Evolutionary conservation across 2,888 invertebrate genomes (phyloP).

Genomic region (Anoncus sp.): DNA sequence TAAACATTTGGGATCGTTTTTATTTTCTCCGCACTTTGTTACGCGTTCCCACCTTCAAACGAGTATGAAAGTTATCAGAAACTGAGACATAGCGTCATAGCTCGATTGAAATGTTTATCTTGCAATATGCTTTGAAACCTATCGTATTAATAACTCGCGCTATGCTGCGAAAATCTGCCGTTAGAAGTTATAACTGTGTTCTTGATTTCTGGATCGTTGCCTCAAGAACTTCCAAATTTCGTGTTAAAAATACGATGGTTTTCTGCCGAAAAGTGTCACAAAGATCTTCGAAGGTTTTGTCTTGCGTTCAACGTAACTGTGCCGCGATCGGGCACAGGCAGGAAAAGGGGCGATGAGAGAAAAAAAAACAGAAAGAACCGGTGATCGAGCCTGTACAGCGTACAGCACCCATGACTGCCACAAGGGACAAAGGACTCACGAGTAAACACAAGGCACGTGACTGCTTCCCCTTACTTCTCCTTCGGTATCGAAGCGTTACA

Average conservation of each 20-base stretch:
- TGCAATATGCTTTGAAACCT: too few relatives aligned
- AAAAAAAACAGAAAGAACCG: slow-evolving; percentile 11
- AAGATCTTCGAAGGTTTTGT: slow-evolving; percentile 8
- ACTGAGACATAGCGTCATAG: too few relatives aligned
- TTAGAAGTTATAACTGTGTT: too few relatives aligned
- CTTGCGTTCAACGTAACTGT: background rate
- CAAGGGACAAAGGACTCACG: slow-evolving; percentile 46
- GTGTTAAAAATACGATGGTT: slow-evolving; percentile 3
- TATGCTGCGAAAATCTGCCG: too few relatives aligned
- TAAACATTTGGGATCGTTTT: too few relatives aligned
- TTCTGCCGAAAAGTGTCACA: slow-evolving; percentile 4
- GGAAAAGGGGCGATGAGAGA: slow-evolving; percentile 4
- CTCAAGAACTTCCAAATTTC: too few relatives aligned
- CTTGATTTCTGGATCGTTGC: too few relatives aligned
- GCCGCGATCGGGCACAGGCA: slow-evolving; percentile 3
- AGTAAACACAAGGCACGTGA: slow-evolving; percentile 53
- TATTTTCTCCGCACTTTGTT: too few relatives aligned
- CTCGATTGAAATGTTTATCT: background rate
- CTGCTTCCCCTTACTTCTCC: slow-evolving; percentile 15
- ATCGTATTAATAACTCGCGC: too few relatives aligned
- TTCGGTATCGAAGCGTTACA: slow-evolving; percentile 35
- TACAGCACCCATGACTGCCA: slow-evolving; percentile 18
- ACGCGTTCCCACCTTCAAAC: too few relatives aligned
- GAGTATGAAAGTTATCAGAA: too few relatives aligned
- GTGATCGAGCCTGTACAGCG: background rate